Conservation (phyloP, 2,113 vertebrate species). For the Mugil cephalus region DNA sequence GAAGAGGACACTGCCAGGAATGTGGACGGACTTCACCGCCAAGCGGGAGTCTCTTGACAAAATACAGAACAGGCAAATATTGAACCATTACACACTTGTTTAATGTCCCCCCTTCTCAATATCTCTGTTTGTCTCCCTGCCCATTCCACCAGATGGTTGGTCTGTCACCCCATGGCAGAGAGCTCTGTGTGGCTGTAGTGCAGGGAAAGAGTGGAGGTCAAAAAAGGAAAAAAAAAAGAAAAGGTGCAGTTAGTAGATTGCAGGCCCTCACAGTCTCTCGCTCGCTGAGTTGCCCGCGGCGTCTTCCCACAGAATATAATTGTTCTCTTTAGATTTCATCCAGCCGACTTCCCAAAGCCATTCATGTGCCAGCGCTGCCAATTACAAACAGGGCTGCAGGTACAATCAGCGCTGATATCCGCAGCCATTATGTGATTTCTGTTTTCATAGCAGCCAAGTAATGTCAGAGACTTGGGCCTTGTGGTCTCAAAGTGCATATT, state of each 20-base stretch:
- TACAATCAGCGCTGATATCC: slow-evolving; percentile 29
- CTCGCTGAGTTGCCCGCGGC: slow-evolving; percentile 27
- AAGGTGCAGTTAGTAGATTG: slow-evolving; percentile 5
- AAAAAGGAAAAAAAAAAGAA: slow-evolving; percentile 5
- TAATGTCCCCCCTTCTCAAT: slow-evolving; percentile 37
- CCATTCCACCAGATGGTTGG: slow-evolving; percentile 46
- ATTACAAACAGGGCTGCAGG: slow-evolving; percentile 36
- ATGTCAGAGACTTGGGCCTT: not conserved
- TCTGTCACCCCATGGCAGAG: slow-evolving; percentile 26
- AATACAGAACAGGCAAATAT: slow-evolving; percentile 38
- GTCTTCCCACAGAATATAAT: slow-evolving; percentile 38
- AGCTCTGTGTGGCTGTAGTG: not conserved
- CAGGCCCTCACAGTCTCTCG: slow-evolving; percentile 20
- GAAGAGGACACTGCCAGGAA: slow-evolving; percentile 7
- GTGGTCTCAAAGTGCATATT: not conserved
- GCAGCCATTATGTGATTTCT: slow-evolving; percentile 35
- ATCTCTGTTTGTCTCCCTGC: slow-evolving; percentile 26
- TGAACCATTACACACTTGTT: slow-evolving; percentile 41
- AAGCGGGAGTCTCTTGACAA: slow-evolving; percentile 23
- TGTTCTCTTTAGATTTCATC: slow-evolving; percentile 52
- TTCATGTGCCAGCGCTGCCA: slow-evolving; percentile 25
- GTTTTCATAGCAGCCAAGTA: slow-evolving; percentile 12
- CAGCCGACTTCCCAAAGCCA: slow-evolving; percentile 37
- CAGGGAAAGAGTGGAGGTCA: not conserved
- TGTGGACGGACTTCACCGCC: slow-evolving; percentile 17